These are phyloP conservation scores for Mustela lutreola DNA, from an alignment of 2,113 vertebrate species.

Conservation along the genomic window DNA sequence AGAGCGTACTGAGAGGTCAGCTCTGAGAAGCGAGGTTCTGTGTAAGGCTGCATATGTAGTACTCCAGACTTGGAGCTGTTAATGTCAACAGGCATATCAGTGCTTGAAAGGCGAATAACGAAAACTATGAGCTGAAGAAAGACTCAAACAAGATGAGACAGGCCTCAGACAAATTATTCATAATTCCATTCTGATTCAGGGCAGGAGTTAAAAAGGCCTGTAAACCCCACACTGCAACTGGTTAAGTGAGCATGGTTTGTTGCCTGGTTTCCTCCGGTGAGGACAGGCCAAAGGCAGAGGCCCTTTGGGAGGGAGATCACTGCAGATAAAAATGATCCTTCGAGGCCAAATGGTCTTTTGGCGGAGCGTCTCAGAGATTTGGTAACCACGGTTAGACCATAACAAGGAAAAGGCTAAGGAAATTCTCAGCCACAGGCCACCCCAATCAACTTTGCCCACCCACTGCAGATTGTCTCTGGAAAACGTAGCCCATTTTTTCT, in stretches of 20 bases:
- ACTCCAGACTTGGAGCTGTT: neutral
- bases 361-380: slow-evolving; percentile 57
- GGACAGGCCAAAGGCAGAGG: slow-evolving; percentile 9
- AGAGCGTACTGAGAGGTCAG: neutral
- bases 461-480: neutral
- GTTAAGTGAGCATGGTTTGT: neutral
- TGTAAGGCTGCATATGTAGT: neutral
- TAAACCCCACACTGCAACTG: slow-evolving; percentile 44
- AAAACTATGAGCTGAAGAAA: slow-evolving; percentile 48
- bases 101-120: slow-evolving; percentile 24
- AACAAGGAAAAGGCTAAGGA: slow-evolving; percentile 40
- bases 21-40: neutral
- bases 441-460: neutral
- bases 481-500: neutral
- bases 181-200: slow-evolving; percentile 62
- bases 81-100: neutral
- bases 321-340: slow-evolving; percentile 62
- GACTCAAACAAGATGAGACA: slow-evolving; percentile 77
- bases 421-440: slow-evolving; percentile 7
- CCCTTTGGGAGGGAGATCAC: slow-evolving; percentile 56
- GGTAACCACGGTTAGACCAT: slow-evolving; percentile 68
- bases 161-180: slow-evolving; percentile 68
- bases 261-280: slow-evolving; percentile 1
- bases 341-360: slow-evolving; percentile 67
- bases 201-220: slow-evolving; percentile 43